Conservation (phyloP, 1,140 invertebrate genomes). For the Drosophila paulistorum region DNA sequence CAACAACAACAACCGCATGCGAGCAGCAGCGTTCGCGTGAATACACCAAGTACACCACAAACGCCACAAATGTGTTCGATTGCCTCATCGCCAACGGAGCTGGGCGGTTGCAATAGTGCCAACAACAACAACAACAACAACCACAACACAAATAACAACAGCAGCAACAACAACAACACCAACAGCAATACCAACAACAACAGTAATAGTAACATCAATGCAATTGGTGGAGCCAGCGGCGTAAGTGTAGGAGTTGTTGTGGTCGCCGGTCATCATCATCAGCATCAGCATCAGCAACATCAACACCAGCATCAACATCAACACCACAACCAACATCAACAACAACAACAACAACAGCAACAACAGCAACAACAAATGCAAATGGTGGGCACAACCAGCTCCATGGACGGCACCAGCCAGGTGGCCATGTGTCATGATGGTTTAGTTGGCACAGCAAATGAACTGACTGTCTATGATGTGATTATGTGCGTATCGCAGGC, state of each 20-base stretch:
- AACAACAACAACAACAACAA: slow-evolving; percentile 65
- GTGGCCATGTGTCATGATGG: slow-evolving; percentile 72
- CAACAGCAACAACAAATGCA: slow-evolving; percentile 47
- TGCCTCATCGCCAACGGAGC: slow-evolving; percentile 81
- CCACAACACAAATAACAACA: slow-evolving; percentile 49
- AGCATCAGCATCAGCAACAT: slow-evolving; percentile 47
- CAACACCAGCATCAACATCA: background rate
- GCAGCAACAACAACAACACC: slow-evolving; percentile 66
- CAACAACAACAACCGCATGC: slow-evolving; percentile 76
- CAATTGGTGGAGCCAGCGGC: slow-evolving; percentile 70
- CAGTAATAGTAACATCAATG: slow-evolving; percentile 35
- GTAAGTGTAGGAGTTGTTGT: slow-evolving; percentile 67
- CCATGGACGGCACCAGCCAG: slow-evolving; percentile 39
- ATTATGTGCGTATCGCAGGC: slow-evolving; percentile 95
- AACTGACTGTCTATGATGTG: slow-evolving; percentile 91
- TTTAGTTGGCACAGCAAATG: slow-evolving; percentile 72
- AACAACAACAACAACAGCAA: slow-evolving; percentile 53
- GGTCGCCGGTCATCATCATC: slow-evolving; percentile 55
- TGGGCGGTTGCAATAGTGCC: slow-evolving; percentile 78
- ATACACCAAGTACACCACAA: slow-evolving; percentile 82
- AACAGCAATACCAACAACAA: slow-evolving; percentile 46
- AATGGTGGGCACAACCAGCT: slow-evolving; percentile 48
- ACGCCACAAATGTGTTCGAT: slow-evolving; percentile 83
- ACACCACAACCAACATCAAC: slow-evolving; percentile 28
- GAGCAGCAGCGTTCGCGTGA: slow-evolving; percentile 65